phyloP scores from a whole-genome alignment of 2,113 vertebrate genomes.

The Myodes glareolus region DNA sequence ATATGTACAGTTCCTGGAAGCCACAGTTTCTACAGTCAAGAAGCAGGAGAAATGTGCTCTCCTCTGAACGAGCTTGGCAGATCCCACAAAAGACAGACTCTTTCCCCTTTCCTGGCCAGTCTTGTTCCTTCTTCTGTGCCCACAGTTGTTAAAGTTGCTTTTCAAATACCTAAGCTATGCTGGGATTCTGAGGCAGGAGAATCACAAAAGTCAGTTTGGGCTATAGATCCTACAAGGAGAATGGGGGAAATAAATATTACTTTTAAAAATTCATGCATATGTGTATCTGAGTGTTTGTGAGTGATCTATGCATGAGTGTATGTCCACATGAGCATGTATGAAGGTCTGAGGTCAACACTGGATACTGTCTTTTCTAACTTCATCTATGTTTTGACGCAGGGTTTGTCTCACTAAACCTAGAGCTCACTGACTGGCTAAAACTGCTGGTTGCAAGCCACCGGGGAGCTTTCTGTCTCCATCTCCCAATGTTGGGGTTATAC shows the following conservation, averaged over 20 bases:
- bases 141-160: background rate
- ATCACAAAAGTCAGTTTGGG: background rate
- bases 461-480: background rate
- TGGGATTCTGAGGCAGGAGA: background rate
- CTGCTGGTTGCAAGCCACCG: background rate
- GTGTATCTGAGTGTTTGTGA: background rate
- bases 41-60: background rate
- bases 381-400: background rate
- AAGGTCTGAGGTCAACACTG: background rate
- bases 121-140: background rate
- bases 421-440: background rate
- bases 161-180: slow-evolving; percentile 46
- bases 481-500: background rate
- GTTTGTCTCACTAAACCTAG: background rate
- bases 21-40: background rate
- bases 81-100: background rate
- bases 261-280: background rate
- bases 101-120: background rate
- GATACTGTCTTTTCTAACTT: background rate
- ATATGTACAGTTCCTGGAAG: background rate
- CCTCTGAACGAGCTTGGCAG: background rate
- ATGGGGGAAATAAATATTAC: background rate
- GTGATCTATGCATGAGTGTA: background rate
- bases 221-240: background rate
- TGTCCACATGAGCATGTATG: background rate